Base-by-base conservation (phyloP, 2,797 vertebrate genomes). In the Sitta carolinensis region DNA sequence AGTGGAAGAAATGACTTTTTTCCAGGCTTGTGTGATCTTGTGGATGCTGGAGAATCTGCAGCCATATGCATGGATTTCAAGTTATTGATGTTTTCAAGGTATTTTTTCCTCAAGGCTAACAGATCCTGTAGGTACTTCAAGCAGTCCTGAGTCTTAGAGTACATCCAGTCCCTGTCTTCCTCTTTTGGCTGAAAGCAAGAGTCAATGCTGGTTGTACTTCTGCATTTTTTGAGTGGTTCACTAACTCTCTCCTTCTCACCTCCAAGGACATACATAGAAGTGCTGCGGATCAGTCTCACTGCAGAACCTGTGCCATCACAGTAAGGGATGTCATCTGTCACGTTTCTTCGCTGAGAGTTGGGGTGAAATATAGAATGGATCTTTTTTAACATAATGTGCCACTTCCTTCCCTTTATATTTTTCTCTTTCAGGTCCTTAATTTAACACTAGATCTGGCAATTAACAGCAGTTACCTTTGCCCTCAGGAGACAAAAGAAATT, bases 51-150 rank as follows among this genome's bases (percentile, higher is more conserved):
- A 45, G 96, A 95, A 55, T 76, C 40, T 40, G 94, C 89, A 40
- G 97, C 88, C 34, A 81, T 81, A 27, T 93, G 97, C 20, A 82
- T 94, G 17, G 97, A 96, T 87, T 98, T 98, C 82, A 99, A 94
- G 68, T 98, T 98, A 27, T 97, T 98, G 73, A 99, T 96, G 50
- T 98, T 98, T 85, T 98, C 97, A 16, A 98, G 98, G 66, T 99
- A 99, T 29, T 99, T 99, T 45, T 98, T 98, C 80, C 99, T 98
- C 96, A 99, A 96, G 38, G 99, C 99, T 91, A 99, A 98, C 22
- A 99, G 97, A 13, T 99, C 99, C 94, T 99, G 99, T 75, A 99
- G 96, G 90, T 99, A 99, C 92, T 99, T 98, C 68, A 99, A 95
- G 69, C 99, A 99, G 96, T 99, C 98, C 94, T 99, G 99, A 69